A percentile compares a stretch with the other conserved stretches of the same genome.
phyloP scores from a whole-genome alignment of 2,797 vertebrate genomes.

The Semotilus atromaculatus region DNA sequence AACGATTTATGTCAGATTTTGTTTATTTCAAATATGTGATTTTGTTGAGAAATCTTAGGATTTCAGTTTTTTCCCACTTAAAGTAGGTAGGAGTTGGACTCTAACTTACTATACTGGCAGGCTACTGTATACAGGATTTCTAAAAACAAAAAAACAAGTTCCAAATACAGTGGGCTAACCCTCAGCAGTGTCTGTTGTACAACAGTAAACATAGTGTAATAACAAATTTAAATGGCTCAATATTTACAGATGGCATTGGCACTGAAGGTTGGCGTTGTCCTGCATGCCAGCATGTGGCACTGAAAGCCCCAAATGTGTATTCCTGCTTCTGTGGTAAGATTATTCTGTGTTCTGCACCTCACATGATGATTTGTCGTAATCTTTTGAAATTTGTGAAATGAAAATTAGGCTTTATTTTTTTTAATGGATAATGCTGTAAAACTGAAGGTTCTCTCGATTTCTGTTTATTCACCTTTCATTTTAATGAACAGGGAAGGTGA shows the following conservation, averaged over 20 bases:
- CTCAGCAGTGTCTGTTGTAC: background rate
- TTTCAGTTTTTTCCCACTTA: background rate
- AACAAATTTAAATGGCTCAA: background rate
- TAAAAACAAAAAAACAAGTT: background rate
- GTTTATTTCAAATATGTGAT: background rate
- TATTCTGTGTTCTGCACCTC: background rate
- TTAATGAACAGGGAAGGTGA: constrained; percentile 86
- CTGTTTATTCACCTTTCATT: background rate
- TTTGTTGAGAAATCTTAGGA: background rate
- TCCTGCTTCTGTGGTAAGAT: constrained; percentile 96
- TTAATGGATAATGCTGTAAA: background rate
- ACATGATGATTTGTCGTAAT: background rate
- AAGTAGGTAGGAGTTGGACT: background rate
- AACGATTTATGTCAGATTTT: background rate
- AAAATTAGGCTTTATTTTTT: background rate
- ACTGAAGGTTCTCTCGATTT: background rate
- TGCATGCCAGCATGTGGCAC: constrained; percentile 93
- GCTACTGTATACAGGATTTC: background rate
- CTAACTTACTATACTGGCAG: background rate
- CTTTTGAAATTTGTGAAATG: background rate
- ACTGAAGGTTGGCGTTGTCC: constrained; percentile 95
- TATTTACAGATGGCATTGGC: constrained; percentile 48
- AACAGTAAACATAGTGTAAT: background rate
- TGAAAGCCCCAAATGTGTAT: constrained; percentile 86
- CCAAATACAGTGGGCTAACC: background rate